Base-by-base conservation (phyloP, 2,888 invertebrate species). In the Rhabditoides inermis region DNA sequence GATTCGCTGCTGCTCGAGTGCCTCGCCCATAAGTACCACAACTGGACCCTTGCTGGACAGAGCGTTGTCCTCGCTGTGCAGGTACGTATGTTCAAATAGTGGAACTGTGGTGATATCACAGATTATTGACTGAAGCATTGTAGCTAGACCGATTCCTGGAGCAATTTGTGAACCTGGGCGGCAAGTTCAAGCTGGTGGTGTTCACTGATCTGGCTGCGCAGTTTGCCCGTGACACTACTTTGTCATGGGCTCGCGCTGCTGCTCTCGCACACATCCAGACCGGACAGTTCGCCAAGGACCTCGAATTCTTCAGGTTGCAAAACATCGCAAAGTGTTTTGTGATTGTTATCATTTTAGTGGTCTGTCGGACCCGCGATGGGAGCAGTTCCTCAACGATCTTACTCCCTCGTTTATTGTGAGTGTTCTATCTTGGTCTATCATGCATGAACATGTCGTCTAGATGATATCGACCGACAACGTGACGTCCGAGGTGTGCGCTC, bases 21-120 rank as follows among this genome's bases (percentile, higher is more conserved):
- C 25, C 55, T 64, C n/a, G 70, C 72, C 20, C 75, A 74, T 55
- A 55, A 51, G 35, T 74, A 75, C 54, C 74, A 74, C 55, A 72
- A 75, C 45, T 70, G 73, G 72, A 61, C 61, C 25, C 60, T 75
- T 6, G 71, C 69, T 25, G 74, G 74, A n/a, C 74, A 74, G 49
- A 64, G 70, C 6, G 40, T 70, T 30, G 70, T 74, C 12, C 57
- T 74, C 40, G 56, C 61, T 32, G 58, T 61, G 27, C 74, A 74
- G 58, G 70, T 70, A 39, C 6, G 28, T 18, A 12, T 28, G 22
- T 30, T 37, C 25, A 50, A 26, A 20, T 3, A 37, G 15, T 12
- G n/a, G 18, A 50, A 25, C 1, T n/a, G n/a, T n/a, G n/a, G n/a
- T n/a, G n/a, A n/a, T n/a, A n/a, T n/a, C n/a, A n/a, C n/a, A n/a